phyloP scores from a whole-genome alignment of 2,113 vertebrate genomes.

The Synchiropus splendidus region DNA sequence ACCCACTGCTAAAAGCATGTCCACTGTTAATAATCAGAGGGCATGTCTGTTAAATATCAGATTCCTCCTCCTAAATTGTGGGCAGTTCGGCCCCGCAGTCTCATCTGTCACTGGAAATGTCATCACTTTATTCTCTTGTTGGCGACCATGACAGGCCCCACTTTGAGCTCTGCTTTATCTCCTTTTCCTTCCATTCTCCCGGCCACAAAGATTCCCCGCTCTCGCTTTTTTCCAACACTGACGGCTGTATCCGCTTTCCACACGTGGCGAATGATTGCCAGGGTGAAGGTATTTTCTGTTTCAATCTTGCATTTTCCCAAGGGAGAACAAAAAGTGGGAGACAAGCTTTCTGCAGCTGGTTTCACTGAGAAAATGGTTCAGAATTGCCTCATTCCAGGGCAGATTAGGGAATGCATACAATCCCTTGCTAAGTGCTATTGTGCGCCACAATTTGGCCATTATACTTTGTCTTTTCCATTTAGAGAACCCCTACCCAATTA shows the following conservation, averaged over 20 bases:
- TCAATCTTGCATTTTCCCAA: conserved; percentile 99
- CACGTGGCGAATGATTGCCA: conserved; percentile 96
- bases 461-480: conserved; percentile 99
- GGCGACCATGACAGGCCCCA: conserved; percentile 77
- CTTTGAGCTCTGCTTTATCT: conserved; percentile 89
- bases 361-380: conserved; percentile 98
- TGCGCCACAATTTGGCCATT: conserved; percentile 98
- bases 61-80: conserved; percentile 80
- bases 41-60: conserved; percentile 90
- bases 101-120: conserved; percentile 94
- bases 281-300: conserved; percentile 99
- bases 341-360: conserved; percentile 92
- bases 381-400: conserved; percentile 99
- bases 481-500: conserved; percentile 90
- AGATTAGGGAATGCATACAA: conserved; percentile 99
- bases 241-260: conserved; percentile 92
- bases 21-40: conserved; percentile 85
- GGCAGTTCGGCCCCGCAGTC: conserved; percentile 74
- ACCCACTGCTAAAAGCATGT: conserved; percentile 76
- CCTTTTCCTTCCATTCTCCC: conserved; percentile 81
- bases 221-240: conserved; percentile 74
- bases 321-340: conserved; percentile 80
- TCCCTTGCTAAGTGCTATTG: conserved; percentile 96
- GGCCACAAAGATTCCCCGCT: conserved; percentile 77
- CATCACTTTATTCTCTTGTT: conserved; percentile 84